phyloP scores from a whole-genome alignment of 2,797 vertebrate species.

The Champsocephalus gunnari region DNA sequence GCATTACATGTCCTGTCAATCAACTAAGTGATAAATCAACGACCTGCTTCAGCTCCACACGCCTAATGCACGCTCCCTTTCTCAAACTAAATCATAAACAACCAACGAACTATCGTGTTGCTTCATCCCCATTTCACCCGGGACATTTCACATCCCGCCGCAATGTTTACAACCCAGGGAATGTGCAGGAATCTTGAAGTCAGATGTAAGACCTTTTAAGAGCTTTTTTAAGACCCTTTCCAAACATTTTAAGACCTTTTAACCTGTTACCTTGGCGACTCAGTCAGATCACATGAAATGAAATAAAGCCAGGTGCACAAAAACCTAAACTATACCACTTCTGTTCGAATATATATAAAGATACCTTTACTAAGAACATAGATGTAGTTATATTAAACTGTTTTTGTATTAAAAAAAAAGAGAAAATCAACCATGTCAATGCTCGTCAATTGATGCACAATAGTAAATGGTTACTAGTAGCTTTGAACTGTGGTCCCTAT shows the following conservation, averaged over 20 bases:
- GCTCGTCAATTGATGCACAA: too few relatives aligned
- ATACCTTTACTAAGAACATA: not conserved
- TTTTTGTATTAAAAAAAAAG: not conserved
- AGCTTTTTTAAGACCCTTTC: too few relatives aligned
- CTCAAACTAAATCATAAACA: not conserved
- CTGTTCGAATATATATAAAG: constrained; percentile 16
- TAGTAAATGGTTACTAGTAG: too few relatives aligned
- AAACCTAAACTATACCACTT: constrained; percentile 6
- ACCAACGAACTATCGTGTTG: not conserved
- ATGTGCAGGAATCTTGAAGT: too few relatives aligned
- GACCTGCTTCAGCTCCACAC: too few relatives aligned
- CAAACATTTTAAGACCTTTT: too few relatives aligned
- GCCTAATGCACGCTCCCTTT: not conserved
- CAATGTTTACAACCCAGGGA: constrained; percentile 30
- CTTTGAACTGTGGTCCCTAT: too few relatives aligned
- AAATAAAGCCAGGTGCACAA: constrained; percentile 45
- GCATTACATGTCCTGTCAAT: too few relatives aligned
- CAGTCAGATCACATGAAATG: constrained; percentile 28
- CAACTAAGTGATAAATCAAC: too few relatives aligned
- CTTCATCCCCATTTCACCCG: constrained; percentile 4
- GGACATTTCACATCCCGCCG: constrained; percentile 6
- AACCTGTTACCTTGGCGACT: too few relatives aligned
- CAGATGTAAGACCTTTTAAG: too few relatives aligned
- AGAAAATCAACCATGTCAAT: too few relatives aligned
- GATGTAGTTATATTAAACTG: not conserved